Evolutionary conservation across 2,888 invertebrate genomes (phyloP).

Genomic region (Netelia virgata): DNA sequence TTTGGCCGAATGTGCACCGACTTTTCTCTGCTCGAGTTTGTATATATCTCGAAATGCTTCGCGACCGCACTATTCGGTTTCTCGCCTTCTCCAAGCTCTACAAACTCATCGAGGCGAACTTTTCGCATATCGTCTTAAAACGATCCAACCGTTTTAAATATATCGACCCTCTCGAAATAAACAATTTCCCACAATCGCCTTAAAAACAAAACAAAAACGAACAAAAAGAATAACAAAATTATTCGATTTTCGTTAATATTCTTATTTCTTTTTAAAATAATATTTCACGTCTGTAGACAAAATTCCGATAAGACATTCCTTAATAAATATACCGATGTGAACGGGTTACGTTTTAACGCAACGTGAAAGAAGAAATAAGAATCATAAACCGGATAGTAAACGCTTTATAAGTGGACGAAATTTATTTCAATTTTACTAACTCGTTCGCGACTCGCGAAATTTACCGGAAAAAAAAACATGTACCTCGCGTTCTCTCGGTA

Average conservation of each 20-base stretch:
- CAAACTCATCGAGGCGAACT: slow-evolving; percentile 52
- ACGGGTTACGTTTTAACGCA: neutral
- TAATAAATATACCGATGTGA: no score
- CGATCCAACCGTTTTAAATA: neutral
- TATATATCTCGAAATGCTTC: slow-evolving; percentile 36
- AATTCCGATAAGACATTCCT: no score
- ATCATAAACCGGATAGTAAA: neutral
- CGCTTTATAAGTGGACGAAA: neutral
- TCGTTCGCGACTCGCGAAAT: slow-evolving; percentile 1
- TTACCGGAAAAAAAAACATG: neutral
- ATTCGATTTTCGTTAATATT: neutral
- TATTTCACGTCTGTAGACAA: neutral
- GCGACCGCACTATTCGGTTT: slow-evolving; percentile 45
- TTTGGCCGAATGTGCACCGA: slow-evolving; percentile 24
- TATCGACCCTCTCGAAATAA: no score
- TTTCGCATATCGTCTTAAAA: neutral
- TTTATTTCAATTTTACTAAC: slow-evolving; percentile 2
- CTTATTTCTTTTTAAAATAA: neutral
- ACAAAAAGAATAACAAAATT: neutral
- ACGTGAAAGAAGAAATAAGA: neutral
- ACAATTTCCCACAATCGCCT: neutral
- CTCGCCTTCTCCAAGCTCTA: slow-evolving; percentile 56
- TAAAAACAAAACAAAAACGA: no score
- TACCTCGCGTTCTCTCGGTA: neutral
- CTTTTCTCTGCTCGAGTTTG: neutral